Conservation (phyloP, 1,140 invertebrate genomes). For the Orchesella cincta region DNA sequence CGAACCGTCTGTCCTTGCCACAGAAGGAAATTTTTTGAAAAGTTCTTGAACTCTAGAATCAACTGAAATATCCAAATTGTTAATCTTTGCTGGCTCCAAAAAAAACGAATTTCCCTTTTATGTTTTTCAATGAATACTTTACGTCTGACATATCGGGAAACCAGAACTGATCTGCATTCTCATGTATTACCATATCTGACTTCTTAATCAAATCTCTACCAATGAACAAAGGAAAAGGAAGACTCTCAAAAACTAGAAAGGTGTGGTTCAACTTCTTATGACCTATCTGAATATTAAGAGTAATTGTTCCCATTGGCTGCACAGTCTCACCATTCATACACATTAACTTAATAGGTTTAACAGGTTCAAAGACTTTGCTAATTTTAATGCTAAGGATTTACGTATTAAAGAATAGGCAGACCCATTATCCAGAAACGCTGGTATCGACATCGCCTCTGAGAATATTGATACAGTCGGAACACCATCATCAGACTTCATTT, state of each 20-base stretch:
- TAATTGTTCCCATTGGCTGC: background rate
- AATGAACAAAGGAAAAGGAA: background rate
- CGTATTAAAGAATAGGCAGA: background rate
- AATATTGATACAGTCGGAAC: background rate
- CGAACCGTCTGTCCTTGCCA: background rate
- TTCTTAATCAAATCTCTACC: slow-evolving; percentile 7
- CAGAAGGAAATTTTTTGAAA: background rate
- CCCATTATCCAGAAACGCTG: background rate
- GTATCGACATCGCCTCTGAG: background rate
- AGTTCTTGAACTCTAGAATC: background rate
- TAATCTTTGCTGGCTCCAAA: background rate
- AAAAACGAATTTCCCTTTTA: background rate
- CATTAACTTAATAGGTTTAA: background rate
- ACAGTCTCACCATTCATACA: background rate
- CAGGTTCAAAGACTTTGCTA: background rate
- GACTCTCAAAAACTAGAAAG: background rate
- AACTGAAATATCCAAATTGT: too few relatives aligned
- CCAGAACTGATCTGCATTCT: background rate
- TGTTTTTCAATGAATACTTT: background rate
- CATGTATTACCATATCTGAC: background rate
- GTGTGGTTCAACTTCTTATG: background rate
- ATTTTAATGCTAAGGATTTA: slow-evolving; percentile 17
- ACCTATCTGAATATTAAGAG: background rate
- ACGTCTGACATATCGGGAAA: background rate
- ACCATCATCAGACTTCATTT: background rate